phyloP scores from a whole-genome alignment of 2,888 invertebrate species.

The Ormyrus thymus region DNA sequence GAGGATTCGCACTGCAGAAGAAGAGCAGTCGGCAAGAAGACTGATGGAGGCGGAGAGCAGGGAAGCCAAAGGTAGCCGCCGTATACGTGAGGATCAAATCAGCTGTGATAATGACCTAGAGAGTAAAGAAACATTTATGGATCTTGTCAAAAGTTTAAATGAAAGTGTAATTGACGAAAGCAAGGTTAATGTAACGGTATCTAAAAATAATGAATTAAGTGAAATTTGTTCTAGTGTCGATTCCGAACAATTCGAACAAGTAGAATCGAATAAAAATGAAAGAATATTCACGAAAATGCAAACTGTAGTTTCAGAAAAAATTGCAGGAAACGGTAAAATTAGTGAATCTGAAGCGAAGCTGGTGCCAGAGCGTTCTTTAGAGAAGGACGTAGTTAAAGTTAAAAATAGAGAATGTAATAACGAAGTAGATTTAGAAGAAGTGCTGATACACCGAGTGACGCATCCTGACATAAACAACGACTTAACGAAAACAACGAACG shows the following conservation, averaged over 20 bases:
- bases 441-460: constrained; percentile 27
- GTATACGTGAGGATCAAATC: too few species aligned
- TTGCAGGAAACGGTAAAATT: constrained; percentile 7
- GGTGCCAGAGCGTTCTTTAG: constrained; percentile 17
- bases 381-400: constrained; percentile 29
- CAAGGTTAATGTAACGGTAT: neutral
- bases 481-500: constrained; percentile 33
- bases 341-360: constrained; percentile 15
- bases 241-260: neutral
- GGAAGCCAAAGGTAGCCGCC: neutral
- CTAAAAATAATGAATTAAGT: neutral
- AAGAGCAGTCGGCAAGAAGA: neutral
- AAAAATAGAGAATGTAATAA: constrained; percentile 45
- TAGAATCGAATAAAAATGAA: neutral
- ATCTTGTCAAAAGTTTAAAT: constrained; percentile 47
- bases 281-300: neutral
- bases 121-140: constrained; percentile 45
- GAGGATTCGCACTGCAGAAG: constrained; percentile 10
- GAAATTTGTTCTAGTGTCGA: too few species aligned
- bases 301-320: constrained; percentile 2
- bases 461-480: constrained; percentile 25
- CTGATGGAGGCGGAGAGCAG: neutral
- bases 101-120: constrained; percentile 1
- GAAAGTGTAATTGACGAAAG: constrained; percentile 44
- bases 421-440: constrained; percentile 28